Evolutionary conservation across 2,113 vertebrate genomes (phyloP).

Genomic region (Lichenostomus cassidix): DNA sequence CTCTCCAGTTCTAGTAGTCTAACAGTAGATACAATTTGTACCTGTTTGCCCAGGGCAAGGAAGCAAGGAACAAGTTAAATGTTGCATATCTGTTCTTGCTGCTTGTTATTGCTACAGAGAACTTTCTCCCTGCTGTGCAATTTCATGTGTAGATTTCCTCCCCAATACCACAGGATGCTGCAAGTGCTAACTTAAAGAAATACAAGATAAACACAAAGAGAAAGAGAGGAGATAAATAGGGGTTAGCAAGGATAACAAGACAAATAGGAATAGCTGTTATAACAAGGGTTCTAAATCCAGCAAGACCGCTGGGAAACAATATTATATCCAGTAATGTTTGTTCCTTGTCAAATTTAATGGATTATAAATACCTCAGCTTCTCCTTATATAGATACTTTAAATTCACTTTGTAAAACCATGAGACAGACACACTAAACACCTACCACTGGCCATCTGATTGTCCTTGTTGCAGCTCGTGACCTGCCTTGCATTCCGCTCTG

Average conservation of each 20-base stretch:
- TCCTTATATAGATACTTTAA: slow-evolving; percentile 14
- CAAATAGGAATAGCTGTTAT: neutral
- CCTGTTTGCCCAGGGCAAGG: neutral
- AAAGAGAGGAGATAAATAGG: neutral
- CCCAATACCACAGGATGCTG: neutral
- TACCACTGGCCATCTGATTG: neutral
- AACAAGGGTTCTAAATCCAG: neutral
- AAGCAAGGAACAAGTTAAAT: neutral
- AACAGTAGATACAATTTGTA: neutral
- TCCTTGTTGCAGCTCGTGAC: neutral
- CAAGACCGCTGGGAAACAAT: neutral
- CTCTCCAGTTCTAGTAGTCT: neutral
- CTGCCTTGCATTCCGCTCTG: neutral
- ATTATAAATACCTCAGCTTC: neutral
- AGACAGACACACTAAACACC: neutral
- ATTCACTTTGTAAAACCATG: neutral
- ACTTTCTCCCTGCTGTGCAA: neutral
- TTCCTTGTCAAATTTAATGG: neutral
- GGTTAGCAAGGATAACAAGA: neutral
- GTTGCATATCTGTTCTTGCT: neutral
- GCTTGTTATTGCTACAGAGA: neutral
- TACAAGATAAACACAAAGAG: neutral
- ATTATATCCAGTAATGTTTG: neutral
- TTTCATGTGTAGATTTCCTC: neutral
- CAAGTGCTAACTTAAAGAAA: neutral